Conservation (phyloP, 2,113 vertebrate genomes). For the Saimiri boliviensis region DNA sequence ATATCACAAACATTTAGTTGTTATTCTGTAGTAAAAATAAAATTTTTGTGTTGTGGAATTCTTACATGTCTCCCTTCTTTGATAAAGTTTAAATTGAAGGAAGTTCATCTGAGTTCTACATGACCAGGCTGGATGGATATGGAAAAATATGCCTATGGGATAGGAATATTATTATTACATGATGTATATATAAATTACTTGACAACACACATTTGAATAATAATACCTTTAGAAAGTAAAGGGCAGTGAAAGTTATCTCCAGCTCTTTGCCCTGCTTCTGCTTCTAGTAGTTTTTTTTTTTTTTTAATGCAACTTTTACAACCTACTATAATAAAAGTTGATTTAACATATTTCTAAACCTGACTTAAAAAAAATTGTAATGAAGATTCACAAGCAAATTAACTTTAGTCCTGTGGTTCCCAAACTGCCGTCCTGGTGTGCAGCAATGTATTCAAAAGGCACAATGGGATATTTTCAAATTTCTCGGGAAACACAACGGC, state of each 20-base stretch:
- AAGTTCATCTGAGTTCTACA: not conserved
- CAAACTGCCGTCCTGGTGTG: not conserved
- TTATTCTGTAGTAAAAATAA: not conserved
- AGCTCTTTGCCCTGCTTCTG: not conserved
- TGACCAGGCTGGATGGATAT: not conserved
- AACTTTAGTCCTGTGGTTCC: not conserved
- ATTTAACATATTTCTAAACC: not conserved
- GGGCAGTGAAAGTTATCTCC: not conserved
- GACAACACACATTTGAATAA: not conserved
- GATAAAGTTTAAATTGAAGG: not conserved
- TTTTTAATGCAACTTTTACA: not conserved
- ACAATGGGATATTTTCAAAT: not conserved
- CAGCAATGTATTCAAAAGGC: not conserved
- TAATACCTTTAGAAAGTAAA: not conserved
- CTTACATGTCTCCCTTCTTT: not conserved
- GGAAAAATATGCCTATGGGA: rapidly evolving
- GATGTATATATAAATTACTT: not conserved
- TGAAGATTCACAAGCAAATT: not conserved
- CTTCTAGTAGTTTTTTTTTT: not conserved
- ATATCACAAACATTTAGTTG: not conserved
- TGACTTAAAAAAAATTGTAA: not conserved
- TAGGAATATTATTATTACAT: not conserved
- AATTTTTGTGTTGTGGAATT: not conserved
- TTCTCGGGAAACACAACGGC: not conserved
- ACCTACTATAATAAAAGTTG: not conserved